Conservation (phyloP, 2,797 vertebrate genomes). For the Gymnothorax reevesii region DNA sequence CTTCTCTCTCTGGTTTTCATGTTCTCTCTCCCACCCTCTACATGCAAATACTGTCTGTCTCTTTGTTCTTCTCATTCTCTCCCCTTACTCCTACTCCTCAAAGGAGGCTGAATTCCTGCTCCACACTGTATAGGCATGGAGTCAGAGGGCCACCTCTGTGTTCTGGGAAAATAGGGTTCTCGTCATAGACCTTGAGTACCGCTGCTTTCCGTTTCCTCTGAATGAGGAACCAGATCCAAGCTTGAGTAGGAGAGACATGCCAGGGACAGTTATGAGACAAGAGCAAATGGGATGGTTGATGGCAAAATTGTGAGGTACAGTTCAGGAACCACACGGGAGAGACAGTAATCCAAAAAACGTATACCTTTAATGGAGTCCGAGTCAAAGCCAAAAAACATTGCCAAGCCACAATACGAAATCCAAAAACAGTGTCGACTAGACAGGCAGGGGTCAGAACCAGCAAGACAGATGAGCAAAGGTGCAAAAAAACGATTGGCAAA, state of each 20-base stretch:
- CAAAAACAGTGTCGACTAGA: too few species aligned
- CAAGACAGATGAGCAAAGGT: too few species aligned
- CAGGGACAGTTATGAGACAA: too few species aligned
- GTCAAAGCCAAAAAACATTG: too few species aligned
- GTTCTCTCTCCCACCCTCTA: background rate
- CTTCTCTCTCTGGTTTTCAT: background rate
- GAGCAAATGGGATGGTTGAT: too few species aligned
- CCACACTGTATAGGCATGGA: background rate
- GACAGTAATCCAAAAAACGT: too few species aligned
- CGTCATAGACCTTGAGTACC: background rate
- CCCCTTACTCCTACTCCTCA: background rate
- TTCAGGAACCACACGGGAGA: too few species aligned
- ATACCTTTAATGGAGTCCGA: too few species aligned
- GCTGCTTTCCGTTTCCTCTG: background rate
- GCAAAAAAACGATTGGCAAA: too few species aligned
- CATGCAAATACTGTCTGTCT: constrained; percentile 31
- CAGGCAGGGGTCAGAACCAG: too few species aligned
- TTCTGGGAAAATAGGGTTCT: background rate
- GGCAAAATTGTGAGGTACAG: too few species aligned
- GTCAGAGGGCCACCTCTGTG: background rate
- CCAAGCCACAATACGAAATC: too few species aligned
- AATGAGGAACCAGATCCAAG: background rate
- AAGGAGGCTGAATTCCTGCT: constrained; percentile 20
- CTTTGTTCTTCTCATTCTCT: constrained; percentile 11
- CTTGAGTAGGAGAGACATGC: background rate